A percentile compares a stretch with the other conserved stretches of the same genome.
Conservation (phyloP, 2,888 invertebrate genomes). For the Stenichneumon culpator region DNA sequence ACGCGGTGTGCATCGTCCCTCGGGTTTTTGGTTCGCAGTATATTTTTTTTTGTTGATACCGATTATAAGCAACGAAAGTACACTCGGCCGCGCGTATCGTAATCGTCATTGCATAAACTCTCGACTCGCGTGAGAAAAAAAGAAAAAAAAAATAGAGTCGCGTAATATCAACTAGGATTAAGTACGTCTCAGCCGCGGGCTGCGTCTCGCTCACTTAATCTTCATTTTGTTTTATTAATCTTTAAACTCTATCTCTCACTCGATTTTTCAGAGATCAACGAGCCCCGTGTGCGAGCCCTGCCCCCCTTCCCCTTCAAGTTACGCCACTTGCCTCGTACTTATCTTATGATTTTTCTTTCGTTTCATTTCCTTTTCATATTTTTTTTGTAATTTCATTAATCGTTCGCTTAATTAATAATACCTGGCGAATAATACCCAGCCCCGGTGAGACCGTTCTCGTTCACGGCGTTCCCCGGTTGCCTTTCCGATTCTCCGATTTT, state of each 20-base stretch:
- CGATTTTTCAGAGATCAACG: slow-evolving; percentile 59
- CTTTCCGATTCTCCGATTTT: slow-evolving; percentile 41
- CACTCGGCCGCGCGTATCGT: slow-evolving; percentile 28
- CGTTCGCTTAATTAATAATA: slow-evolving; percentile 67
- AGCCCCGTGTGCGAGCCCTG: slow-evolving; percentile 44
- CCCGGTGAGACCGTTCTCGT: slow-evolving; percentile 63
- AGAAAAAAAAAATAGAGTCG: slow-evolving; percentile 40
- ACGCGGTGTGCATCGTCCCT: slow-evolving; percentile 45
- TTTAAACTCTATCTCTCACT: slow-evolving; percentile 42
- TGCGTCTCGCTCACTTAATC: slow-evolving; percentile 23
- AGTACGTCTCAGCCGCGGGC: slow-evolving; percentile 69
- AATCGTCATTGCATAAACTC: slow-evolving; percentile 30
- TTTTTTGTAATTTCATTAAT: slow-evolving; percentile 40
- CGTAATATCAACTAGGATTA: slow-evolving; percentile 69
- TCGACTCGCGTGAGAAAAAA: slow-evolving; percentile 24
- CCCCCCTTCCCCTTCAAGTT: slow-evolving; percentile 10
- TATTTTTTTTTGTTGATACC: background rate
- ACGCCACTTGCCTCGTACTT: slow-evolving; percentile 49
- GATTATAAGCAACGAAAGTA: background rate
- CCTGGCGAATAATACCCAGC: slow-evolving; percentile 51
- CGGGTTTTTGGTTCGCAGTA: slow-evolving; percentile 34
- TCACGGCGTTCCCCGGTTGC: slow-evolving; percentile 56
- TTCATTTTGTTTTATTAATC: slow-evolving; percentile 9
- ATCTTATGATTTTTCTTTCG: slow-evolving; percentile 44
- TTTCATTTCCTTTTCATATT: slow-evolving; percentile 6